A percentile compares a stretch with the other conserved stretches of the same genome.
phyloP scores from a whole-genome alignment of 2,888 invertebrate species.

The Platycnemis pennipes region DNA sequence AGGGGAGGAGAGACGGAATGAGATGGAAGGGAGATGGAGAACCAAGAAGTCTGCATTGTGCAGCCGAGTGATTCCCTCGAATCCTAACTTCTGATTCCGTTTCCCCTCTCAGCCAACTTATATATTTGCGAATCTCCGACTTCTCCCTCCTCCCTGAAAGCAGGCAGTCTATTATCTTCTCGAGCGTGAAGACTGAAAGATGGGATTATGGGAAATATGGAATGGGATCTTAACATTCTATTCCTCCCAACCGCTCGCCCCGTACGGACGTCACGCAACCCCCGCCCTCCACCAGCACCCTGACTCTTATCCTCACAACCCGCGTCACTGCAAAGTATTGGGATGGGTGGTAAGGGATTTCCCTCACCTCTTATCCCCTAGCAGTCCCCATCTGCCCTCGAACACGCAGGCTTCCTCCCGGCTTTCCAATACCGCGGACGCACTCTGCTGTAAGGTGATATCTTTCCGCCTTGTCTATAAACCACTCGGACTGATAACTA shows the following conservation, averaged over 20 bases:
- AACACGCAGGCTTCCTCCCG: neutral
- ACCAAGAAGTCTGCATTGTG: neutral
- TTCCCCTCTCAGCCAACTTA: slow-evolving; percentile 46
- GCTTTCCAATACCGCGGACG: slow-evolving; percentile 1
- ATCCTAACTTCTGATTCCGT: slow-evolving; percentile 45
- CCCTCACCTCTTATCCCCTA: neutral
- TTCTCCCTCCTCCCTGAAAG: slow-evolving; percentile 12
- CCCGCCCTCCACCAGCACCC: neutral
- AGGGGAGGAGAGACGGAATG: too few species aligned
- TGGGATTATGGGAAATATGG: slow-evolving; percentile 54
- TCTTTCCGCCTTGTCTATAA: neutral
- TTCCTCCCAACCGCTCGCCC: neutral
- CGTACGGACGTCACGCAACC: too few species aligned
- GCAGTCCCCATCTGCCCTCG: neutral
- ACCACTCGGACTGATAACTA: neutral
- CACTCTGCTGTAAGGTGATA: neutral
- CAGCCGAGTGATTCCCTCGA: slow-evolving; percentile 20
- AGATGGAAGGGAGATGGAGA: neutral
- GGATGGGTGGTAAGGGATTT: neutral
- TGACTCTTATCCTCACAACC: neutral
- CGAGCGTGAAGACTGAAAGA: slow-evolving; percentile 39
- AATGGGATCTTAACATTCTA: neutral
- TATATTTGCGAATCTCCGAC: neutral
- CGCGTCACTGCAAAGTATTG: neutral
- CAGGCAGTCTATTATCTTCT: slow-evolving; percentile 53